Evolutionary conservation across 1,140 invertebrate genomes (phyloP), one percentile per base, ranked within the genome.

Genomic region (Heterodera carotae): DNA sequence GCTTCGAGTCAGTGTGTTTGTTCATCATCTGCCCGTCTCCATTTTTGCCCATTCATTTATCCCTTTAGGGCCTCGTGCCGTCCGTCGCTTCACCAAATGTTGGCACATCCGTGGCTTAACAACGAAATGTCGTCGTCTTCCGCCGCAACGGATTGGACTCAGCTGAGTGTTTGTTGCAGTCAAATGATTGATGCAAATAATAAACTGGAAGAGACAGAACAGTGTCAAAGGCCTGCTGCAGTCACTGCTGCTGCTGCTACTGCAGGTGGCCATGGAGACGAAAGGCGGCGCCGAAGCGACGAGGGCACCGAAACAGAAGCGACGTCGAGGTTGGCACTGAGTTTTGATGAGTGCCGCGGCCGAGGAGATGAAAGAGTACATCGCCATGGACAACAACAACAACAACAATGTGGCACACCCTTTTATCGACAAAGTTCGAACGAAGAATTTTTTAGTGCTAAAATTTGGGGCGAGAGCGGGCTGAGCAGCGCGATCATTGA

Each of bases 61-160:
- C 18, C 22, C 48, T 29, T 29, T n/a, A 66, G 62, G 25, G 60
- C 79, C 0, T 81, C 59, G 10, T 43, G 43, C 10, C 77, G 79
- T 12, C 79, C 79, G 69, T 53, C 77, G 31, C 36, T 80, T n/a
- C 76, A 80, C 56, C 56, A 80, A 66, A 64, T 80, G n/a, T 66
- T 80, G 48, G 31, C 31, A 27, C 78, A 80, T 73, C 62, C 64
- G n/a, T 80, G 79, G 79, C 68, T 80, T 18, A 81, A 6, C n/a
- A 60, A 69, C 27, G 27, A n/a, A n/a, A n/a, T n/a, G n/a, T n/a
- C n/a, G n/a, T n/a, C n/a, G n/a, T n/a, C 18, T 12, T 34, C 43
- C 29, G 43, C 12, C 39, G 12, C 48, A 22, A 22, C 34, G 6
- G 79, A 79, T 25, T 79, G 78, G 78, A 12, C 27, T 31, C 48